Base-by-base conservation (phyloP, 2,888 invertebrate species). In the Drosophila fulvimacula region DNA sequence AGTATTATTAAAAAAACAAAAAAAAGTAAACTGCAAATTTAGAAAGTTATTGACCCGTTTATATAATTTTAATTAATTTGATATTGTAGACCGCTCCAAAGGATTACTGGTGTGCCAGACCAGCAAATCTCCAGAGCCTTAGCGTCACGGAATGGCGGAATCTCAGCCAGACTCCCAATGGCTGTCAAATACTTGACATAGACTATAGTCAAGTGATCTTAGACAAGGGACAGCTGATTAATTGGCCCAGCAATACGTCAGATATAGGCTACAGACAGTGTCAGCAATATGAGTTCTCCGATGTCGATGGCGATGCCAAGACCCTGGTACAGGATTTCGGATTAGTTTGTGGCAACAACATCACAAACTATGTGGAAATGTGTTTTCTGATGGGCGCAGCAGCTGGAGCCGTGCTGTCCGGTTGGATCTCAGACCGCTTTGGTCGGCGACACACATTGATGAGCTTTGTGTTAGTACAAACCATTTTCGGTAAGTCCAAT, bases 371-470 rank as follows among this genome's bases (percentile, higher is more conserved):
- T 27, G 94, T 94, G 7, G 95, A 95, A 91, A 95, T 94, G 93
- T 94, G 94, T 88, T 95, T 95, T 88, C 92, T 95, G 64, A 93
- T 93, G 27, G 95, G 95, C 7, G 95, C 95, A 3, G 94, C 95
- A 0, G 90, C 94, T 6, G 95, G 95, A 11, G 95, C 95, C 48
- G 93, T 95, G n/a, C 93, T 94, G n/a, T 94, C 94, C 73, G 95
- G 95, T 1, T 94, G 94, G 82, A 93, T 95, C 21, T 95, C 95
- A 0, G 95, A 95, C 90, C 94, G 94, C 91, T 95, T 93, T 81
- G 95, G 95, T 9, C 93, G 95, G 24, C 95, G 95, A 80, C 93
- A 93, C 59, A 94, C 95, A 0, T 90, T 95, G 64, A 93, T 95
- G 93, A 91, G 92, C 3, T 94, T 94, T 9, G 92, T 94, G 44